Base-by-base conservation (phyloP, 2,797 vertebrate species). In the Lagodon rhomboides region DNA sequence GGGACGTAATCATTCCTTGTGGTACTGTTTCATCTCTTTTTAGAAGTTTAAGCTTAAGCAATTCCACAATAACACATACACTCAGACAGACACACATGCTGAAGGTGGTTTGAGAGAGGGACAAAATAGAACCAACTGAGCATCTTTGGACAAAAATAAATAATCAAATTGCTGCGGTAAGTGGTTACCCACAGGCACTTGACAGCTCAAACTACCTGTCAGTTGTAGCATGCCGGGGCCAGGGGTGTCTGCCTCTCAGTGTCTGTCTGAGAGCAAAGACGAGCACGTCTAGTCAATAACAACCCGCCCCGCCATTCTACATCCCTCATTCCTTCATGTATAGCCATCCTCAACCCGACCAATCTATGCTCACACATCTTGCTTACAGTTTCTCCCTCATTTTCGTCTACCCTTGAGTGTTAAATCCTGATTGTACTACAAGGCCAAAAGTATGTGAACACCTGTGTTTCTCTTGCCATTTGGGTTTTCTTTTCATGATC, bases 181-280 rank as follows among this genome's bases (percentile, higher is more conserved):
- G 80, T 82, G 82, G 84, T 81, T 87, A 50, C 88, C 80, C 89
- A 85, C 62, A 87, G 90, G 85, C 88, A 71, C 91, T 82, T 87
- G 88, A 91, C 92, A 93, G 89, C 80, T 85, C 87, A 83, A 92
- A 89, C 87, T 88, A 90, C 79, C 89, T 90, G 85, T 90, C 91
- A 90, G 82, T 60, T 84, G 20, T 53, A 75, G 73, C 73, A 67
- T 47, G 54, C 82, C 67, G 83, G 71, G 79, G 89, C 83, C 82
- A 77, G 75, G 47, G 75, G 65, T 60, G 79, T 66, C 73, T 55
- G 89, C 67, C 72, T 83, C 85, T 92, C 80, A 73, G 9, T 74
- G 75, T 73, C 84, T 87, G 75, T 82, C 82, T 81, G 86, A 85
- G 76, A 87, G 74, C 60, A 73, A 65, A 56, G 30, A 81, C 27